Evolutionary conservation across 2,888 invertebrate genomes (phyloP).

Genomic region (Nineta flava): DNA sequence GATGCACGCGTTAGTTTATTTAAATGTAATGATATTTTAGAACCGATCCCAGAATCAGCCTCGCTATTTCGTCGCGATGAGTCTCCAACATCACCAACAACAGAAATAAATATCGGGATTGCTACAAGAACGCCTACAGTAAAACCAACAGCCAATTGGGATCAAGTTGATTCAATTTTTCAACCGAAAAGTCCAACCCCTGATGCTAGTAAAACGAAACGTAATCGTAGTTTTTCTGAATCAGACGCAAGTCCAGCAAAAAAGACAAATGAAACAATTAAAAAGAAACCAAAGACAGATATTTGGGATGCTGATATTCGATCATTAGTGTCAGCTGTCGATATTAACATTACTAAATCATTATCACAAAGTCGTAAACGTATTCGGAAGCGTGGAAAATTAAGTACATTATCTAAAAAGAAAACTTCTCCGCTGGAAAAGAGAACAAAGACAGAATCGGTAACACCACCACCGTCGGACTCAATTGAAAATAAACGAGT

Average conservation of each 20-base stretch:
- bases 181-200: background rate
- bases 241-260: background rate
- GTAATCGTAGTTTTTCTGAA: slow-evolving; percentile 1
- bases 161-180: background rate
- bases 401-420: background rate
- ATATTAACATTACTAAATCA: background rate
- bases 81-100: background rate
- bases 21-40: background rate
- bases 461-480: slow-evolving; percentile 1
- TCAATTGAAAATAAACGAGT: background rate
- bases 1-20: too few relatives aligned
- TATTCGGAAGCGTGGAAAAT: background rate
- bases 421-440: background rate
- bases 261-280: background rate
- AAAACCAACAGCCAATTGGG: slow-evolving; percentile 9
- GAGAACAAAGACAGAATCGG: background rate
- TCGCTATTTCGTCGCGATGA: slow-evolving; percentile 1
- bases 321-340: slow-evolving; percentile 8
- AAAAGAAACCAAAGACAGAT: background rate
- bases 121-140: slow-evolving; percentile 8
- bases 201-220: background rate
- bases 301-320: slow-evolving; percentile 21
- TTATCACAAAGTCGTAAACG: slow-evolving; percentile 3
- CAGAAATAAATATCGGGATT: background rate
- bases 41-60: background rate